Evolutionary conservation across 2,113 vertebrate species (phyloP).

Genomic region (Proteles cristata): DNA sequence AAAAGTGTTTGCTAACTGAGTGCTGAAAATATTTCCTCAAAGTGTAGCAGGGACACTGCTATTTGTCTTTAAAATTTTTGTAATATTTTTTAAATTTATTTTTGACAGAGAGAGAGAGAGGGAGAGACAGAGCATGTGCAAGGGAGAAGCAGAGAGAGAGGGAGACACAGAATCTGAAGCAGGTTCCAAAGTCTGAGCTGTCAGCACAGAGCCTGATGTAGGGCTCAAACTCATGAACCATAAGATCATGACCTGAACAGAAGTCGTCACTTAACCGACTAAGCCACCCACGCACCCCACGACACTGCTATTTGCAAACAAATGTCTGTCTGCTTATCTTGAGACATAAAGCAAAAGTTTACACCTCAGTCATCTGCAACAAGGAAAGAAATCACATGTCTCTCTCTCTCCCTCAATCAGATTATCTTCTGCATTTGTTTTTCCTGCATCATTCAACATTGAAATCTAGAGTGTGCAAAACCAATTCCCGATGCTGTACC

Average conservation of each 20-base stretch:
- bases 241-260: too few relatives aligned
- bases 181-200: too few relatives aligned
- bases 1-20: neutral
- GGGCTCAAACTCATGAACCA: too few relatives aligned
- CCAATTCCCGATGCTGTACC: neutral
- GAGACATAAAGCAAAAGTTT: neutral
- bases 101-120: too few relatives aligned
- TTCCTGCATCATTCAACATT: slow-evolving; percentile 1
- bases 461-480: slow-evolving; percentile 62
- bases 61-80: too few relatives aligned
- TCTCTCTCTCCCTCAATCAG: neutral
- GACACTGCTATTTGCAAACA: neutral
- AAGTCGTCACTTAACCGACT: too few relatives aligned
- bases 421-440: neutral
- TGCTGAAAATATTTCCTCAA: neutral
- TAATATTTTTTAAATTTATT: too few relatives aligned
- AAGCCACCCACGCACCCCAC: too few relatives aligned
- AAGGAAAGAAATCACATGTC: neutral
- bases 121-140: too few relatives aligned
- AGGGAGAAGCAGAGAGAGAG: too few relatives aligned
- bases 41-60: neutral
- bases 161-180: too few relatives aligned
- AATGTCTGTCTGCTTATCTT: neutral
- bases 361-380: neutral
- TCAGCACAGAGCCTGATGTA: too few relatives aligned